Conservation (phyloP, 2,113 vertebrate genomes). For the Glaucomys volans region DNA sequence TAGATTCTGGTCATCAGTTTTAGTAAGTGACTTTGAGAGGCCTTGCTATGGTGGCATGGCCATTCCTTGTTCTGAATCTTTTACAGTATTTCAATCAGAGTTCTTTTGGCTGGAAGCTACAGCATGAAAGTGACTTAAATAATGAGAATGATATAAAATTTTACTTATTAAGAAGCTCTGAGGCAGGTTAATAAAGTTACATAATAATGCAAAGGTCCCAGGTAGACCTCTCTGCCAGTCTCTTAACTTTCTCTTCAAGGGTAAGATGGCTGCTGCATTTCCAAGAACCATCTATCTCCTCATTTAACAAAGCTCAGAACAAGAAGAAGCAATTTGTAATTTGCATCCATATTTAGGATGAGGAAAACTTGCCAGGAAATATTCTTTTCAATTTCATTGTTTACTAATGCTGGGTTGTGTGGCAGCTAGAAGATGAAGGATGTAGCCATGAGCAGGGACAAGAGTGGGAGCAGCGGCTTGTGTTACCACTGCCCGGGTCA, state of each 20-base stretch:
- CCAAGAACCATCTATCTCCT: background rate
- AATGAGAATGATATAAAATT: background rate
- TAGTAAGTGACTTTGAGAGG: background rate
- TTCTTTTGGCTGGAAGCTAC: background rate
- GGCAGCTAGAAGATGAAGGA: slow-evolving; percentile 82
- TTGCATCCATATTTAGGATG: background rate
- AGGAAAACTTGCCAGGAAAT: background rate
- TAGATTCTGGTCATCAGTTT: background rate
- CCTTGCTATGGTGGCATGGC: background rate
- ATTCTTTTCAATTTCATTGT: background rate
- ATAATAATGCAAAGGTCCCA: background rate
- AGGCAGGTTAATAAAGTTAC: background rate
- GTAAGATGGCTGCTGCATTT: background rate
- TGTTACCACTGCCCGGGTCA: slow-evolving; percentile 94
- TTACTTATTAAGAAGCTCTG: background rate
- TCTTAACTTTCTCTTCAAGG: background rate
- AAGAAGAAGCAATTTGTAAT: background rate
- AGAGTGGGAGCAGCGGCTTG: slow-evolving; percentile 85
- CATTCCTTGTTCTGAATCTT: background rate
- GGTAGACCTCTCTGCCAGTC: background rate
- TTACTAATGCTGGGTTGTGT: background rate
- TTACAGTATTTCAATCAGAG: background rate
- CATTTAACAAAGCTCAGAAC: background rate
- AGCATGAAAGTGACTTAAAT: slow-evolving; percentile 8
- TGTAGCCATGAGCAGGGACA: slow-evolving; percentile 79